Evolutionary conservation across 2,888 invertebrate species (phyloP).

Genomic region (Diabrotica balteata): DNA sequence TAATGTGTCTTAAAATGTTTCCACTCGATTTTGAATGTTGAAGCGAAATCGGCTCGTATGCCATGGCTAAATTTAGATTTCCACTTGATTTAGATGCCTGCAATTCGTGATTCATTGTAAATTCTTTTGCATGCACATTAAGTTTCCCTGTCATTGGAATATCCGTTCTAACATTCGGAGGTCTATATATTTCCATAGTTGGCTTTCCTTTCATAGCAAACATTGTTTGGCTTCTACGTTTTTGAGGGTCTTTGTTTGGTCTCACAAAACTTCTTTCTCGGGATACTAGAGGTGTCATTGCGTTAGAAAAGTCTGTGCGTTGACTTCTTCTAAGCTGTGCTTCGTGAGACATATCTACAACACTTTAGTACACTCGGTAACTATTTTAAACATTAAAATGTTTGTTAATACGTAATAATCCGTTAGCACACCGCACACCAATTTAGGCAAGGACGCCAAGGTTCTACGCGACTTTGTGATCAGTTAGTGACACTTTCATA

Average conservation of each 20-base stretch:
- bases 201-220: conserved; percentile 76
- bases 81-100: conserved; percentile 58
- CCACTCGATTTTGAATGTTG: conserved; percentile 66
- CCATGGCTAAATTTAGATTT: conserved; percentile 52
- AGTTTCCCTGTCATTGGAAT: conserved; percentile 64
- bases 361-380: conserved; percentile 24
- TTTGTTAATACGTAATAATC: conserved; percentile 43
- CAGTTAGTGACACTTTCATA: conserved; percentile 29
- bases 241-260: conserved; percentile 64
- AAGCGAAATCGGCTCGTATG: conserved; percentile 52
- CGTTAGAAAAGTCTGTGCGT: conserved; percentile 64
- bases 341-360: conserved; percentile 44
- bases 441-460: conserved; percentile 54
- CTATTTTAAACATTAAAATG: conserved; percentile 33
- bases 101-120: conserved; percentile 77
- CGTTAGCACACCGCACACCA: conserved; percentile 54
- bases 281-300: conserved; percentile 62
- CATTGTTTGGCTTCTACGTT: conserved; percentile 77
- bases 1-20: conserved; percentile 72
- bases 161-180: conserved; percentile 69
- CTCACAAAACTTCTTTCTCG: conserved; percentile 76
- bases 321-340: conserved; percentile 54
- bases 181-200: conserved; percentile 86
- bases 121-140: conserved; percentile 90
- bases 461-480: conserved; percentile 23